These are phyloP conservation scores for Emmelina monodactyla DNA, from an alignment of 2,888 invertebrate genomes.

Conservation along the genomic window DNA sequence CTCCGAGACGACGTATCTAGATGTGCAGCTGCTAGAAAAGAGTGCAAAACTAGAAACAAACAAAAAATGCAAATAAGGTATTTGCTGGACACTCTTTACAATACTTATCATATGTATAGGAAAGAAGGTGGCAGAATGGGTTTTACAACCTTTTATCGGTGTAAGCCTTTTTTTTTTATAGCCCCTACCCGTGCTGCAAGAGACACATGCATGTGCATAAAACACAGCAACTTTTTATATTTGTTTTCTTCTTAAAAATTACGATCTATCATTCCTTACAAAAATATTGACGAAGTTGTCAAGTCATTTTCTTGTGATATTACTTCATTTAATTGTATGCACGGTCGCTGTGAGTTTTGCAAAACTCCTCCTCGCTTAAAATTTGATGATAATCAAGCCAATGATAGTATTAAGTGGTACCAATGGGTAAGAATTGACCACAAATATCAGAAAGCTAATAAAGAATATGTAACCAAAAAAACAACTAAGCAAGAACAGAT, in stretches of 20 bases:
- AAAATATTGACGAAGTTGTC: background rate
- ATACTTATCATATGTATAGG: background rate
- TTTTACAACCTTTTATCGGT: background rate
- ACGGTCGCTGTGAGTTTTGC: background rate
- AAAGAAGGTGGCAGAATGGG: background rate
- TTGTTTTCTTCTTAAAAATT: background rate
- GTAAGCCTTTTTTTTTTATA: background rate
- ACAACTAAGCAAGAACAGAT: slow-evolving; percentile 1
- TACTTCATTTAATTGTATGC: slow-evolving; percentile 2
- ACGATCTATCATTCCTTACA: background rate
- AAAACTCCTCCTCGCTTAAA: background rate
- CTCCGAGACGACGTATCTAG: slow-evolving; percentile 6
- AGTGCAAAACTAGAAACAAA: slow-evolving; percentile 2
- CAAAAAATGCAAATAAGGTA: slow-evolving; percentile 2
- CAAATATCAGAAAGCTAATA: slow-evolving; percentile 3
- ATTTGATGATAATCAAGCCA: background rate
- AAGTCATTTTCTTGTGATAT: background rate
- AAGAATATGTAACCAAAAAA: slow-evolving; percentile 4
- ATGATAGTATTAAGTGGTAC: slow-evolving; percentile 4
- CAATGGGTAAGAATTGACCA: slow-evolving; percentile 3
- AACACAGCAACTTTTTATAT: slow-evolving; percentile 7
- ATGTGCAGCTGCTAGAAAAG: slow-evolving; percentile 6
- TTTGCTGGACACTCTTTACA: background rate
- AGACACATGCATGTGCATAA: slow-evolving; percentile 12
- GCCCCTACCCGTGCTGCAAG: slow-evolving; percentile 1